Evolutionary conservation across 30 jellyfish, hydroid and myxozoan species (phyloP).

Genomic region (Calvadosia cruxmelitensis): DNA sequence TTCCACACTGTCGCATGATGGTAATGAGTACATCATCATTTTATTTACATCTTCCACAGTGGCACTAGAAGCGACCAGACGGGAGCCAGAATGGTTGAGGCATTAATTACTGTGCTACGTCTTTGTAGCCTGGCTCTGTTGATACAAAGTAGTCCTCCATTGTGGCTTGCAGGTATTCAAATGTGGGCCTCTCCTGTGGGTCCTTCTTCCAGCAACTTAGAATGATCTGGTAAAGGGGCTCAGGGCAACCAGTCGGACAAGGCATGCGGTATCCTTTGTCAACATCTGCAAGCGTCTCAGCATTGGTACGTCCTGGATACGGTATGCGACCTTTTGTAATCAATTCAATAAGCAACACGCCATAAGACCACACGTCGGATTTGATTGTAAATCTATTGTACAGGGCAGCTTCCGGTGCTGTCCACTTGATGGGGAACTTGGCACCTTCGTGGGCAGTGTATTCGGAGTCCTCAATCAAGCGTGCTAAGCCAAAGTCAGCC

Average conservation of each 20-base stretch:
- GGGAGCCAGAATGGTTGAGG: too few relatives aligned
- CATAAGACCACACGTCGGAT: slow-evolving; percentile 96
- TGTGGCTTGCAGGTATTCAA: slow-evolving; percentile 58
- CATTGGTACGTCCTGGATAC: slow-evolving; percentile 90
- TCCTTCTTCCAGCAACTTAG: slow-evolving; percentile 62
- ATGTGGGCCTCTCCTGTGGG: slow-evolving; percentile 83
- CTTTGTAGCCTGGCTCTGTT: slow-evolving; percentile 63
- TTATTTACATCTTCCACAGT: too few relatives aligned
- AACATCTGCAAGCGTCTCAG: slow-evolving; percentile 74
- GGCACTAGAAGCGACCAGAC: too few relatives aligned
- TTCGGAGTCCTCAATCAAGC: slow-evolving; percentile 85
- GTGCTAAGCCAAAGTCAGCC: slow-evolving; percentile 94
- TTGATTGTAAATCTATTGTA: slow-evolving; percentile 73
- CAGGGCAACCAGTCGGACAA: slow-evolving; percentile 55
- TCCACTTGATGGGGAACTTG: slow-evolving; percentile 91
- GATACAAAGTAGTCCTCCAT: slow-evolving; percentile 85
- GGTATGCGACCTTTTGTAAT: slow-evolving; percentile 88
- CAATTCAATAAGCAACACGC: slow-evolving; percentile 73
- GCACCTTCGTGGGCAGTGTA: slow-evolving; percentile 95
- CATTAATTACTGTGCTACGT: slow-evolving; percentile 6
- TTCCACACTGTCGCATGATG: too few relatives aligned
- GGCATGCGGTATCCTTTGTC: slow-evolving; percentile 98
- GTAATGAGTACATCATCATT: too few relatives aligned
- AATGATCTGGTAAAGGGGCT: slow-evolving; percentile 74
- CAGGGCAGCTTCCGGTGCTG: slow-evolving; percentile 97